Percentiles rank a stretch among this genome's conserved stretches.
These are phyloP conservation scores for Cephus spinipes DNA, from an alignment of 2,888 invertebrate genomes.

Conservation along the genomic window DNA sequence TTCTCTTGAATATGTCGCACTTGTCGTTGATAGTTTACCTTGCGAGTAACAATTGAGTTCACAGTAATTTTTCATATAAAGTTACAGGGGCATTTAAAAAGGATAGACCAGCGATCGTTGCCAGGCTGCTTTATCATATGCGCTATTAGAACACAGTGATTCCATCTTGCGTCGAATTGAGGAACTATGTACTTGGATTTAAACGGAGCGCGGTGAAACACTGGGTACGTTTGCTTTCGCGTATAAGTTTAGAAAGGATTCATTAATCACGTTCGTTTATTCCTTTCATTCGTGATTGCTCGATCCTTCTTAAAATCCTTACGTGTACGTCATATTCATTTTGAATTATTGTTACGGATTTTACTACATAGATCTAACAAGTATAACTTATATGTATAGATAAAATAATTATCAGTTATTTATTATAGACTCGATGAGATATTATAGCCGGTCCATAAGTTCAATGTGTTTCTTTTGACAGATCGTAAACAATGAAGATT, in stretches of 20 bases:
- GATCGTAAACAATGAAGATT: too few relatives aligned
- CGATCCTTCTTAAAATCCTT: not conserved
- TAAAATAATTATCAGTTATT: not conserved
- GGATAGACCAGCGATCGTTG: not conserved
- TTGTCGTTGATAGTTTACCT: not conserved
- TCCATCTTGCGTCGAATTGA: not conserved
- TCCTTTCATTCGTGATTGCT: not conserved
- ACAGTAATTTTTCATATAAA: not conserved
- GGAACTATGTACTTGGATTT: not conserved
- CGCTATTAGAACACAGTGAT: not conserved
- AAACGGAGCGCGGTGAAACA: not conserved
- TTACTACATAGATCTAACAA: not conserved
- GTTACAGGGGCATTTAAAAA: not conserved
- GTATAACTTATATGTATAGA: not conserved
- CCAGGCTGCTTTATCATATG: not conserved
- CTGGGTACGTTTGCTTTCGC: not conserved
- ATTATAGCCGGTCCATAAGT: too few relatives aligned
- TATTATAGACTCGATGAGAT: not conserved
- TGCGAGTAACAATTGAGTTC: not conserved
- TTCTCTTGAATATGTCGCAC: not conserved
- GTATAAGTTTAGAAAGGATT: not conserved
- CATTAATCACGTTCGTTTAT: not conserved
- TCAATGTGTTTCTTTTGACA: too few relatives aligned
- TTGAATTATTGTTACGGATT: not conserved
- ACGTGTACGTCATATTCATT: not conserved